phyloP scores from a whole-genome alignment of 2,113 vertebrate genomes.

The Protomyctophum bolini region DNA sequence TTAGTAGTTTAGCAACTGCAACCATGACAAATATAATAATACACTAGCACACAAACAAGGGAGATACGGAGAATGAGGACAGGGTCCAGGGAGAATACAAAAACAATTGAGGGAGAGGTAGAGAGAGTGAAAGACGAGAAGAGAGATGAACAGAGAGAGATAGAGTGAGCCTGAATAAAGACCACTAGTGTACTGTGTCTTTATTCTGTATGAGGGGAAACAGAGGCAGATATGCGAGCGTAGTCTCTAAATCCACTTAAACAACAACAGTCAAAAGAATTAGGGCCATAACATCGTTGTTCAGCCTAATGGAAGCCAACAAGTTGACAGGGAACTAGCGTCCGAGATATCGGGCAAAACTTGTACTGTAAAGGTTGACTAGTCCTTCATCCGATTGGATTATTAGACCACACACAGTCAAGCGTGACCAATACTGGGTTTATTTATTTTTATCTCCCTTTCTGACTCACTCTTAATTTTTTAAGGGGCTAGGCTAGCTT shows the following conservation, averaged over 20 bases:
- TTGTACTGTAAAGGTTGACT: conserved; percentile 54
- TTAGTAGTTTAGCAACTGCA: too few relatives aligned
- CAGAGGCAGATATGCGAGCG: conserved; percentile 43
- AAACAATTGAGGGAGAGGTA: conserved; percentile 11
- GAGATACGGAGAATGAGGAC: conserved; percentile 11
- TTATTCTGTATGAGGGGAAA: conserved; percentile 40
- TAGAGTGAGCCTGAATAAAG: not conserved
- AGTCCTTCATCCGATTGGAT: conserved; percentile 70
- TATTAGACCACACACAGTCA: conserved; percentile 46
- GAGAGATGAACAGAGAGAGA: not conserved
- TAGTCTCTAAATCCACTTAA: conserved; percentile 51
- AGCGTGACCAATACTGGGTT: conserved; percentile 36
- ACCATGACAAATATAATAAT: not conserved
- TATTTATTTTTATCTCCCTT: conserved; percentile 30
- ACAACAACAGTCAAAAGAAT: conserved; percentile 56
- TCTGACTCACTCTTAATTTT: conserved; percentile 1
- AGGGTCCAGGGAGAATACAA: conserved; percentile 11
- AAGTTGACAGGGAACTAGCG: conserved; percentile 60
- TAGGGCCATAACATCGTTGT: conserved; percentile 37
- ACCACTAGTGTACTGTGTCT: conserved; percentile 9
- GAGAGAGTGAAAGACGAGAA: conserved; percentile 8
- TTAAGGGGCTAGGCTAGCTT: too few relatives aligned
- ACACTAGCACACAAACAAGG: not conserved
- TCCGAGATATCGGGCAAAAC: conserved; percentile 58
- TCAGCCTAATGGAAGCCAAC: conserved; percentile 49